Evolutionary conservation across 2,888 invertebrate species (phyloP).

Genomic region (Alentia gelatinosa): DNA sequence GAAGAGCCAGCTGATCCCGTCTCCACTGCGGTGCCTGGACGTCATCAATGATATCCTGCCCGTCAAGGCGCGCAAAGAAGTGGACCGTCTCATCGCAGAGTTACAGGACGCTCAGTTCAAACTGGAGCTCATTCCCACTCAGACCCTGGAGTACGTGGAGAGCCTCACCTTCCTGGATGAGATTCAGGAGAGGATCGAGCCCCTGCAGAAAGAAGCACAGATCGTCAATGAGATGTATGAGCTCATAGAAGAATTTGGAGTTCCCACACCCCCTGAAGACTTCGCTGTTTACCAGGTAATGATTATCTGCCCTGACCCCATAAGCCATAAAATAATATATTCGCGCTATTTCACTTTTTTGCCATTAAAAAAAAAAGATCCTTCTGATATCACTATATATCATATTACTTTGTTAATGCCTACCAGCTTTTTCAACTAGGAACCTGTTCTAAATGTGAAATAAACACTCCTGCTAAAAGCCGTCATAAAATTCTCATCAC

Average conservation of each 20-base stretch:
- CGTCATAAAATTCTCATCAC: not conserved
- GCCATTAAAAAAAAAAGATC: too few species aligned
- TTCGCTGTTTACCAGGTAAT: conserved; percentile 79
- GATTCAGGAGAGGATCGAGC: conserved; percentile 85
- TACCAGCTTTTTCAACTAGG: too few species aligned
- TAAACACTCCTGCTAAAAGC: too few species aligned
- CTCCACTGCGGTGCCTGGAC: conserved; percentile 86
- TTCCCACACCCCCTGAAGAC: conserved; percentile 88
- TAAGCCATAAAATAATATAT: too few species aligned
- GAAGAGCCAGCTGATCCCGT: conserved; percentile 87
- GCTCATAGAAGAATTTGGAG: conserved; percentile 89
- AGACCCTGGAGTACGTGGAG: conserved; percentile 87
- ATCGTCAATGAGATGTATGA: conserved; percentile 92
- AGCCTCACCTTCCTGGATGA: conserved; percentile 87
- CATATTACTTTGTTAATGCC: too few species aligned
- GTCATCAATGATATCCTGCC: conserved; percentile 80
- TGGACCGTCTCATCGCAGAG: conserved; percentile 82
- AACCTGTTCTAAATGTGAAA: too few species aligned
- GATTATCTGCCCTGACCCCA: too few species aligned
- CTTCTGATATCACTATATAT: too few species aligned
- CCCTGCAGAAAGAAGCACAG: conserved; percentile 88
- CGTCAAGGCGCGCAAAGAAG: conserved; percentile 77
- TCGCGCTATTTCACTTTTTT: too few species aligned
- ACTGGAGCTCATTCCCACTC: conserved; percentile 85
- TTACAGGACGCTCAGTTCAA: conserved; percentile 86